These are phyloP conservation scores for Megaceryle maxima DNA, from an alignment of 2,113 vertebrate genomes.

Conservation along the genomic window DNA sequence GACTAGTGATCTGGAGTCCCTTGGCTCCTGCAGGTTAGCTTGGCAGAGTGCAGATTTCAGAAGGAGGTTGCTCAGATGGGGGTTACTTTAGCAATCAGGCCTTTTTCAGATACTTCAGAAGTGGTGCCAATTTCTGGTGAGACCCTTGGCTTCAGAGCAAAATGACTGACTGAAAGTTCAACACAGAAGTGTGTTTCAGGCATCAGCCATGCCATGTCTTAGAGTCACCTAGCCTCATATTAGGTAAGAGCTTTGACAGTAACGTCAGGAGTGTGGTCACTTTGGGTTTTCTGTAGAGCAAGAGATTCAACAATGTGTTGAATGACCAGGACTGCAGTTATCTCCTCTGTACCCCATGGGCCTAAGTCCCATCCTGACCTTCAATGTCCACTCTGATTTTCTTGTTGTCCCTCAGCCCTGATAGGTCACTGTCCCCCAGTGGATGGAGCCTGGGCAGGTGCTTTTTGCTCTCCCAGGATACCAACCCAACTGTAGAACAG, in stretches of 20 bases:
- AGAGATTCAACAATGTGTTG: neutral
- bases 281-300: neutral
- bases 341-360: neutral
- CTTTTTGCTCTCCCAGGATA: neutral
- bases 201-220: neutral
- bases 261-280: fast-evolving
- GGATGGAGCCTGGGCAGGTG: neutral
- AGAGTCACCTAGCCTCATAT: fast-evolving
- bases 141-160: neutral
- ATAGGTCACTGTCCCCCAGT: neutral
- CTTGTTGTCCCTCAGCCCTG: neutral
- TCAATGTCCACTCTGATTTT: neutral
- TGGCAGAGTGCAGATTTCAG: neutral
- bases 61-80: neutral
- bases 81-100: neutral
- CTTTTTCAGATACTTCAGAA: neutral
- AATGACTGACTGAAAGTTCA: neutral
- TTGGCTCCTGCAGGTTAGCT: neutral
- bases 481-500: neutral
- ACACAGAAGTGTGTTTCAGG: neutral
- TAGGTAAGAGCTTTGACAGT: neutral
- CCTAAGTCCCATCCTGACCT: neutral
- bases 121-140: neutral
- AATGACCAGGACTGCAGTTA: neutral
- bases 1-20: neutral